A percentile compares a stretch with the other conserved stretches of the same genome.
These are phyloP conservation scores for Emmelina monodactyla DNA, from an alignment of 2,888 invertebrate genomes.

Conservation along the genomic window DNA sequence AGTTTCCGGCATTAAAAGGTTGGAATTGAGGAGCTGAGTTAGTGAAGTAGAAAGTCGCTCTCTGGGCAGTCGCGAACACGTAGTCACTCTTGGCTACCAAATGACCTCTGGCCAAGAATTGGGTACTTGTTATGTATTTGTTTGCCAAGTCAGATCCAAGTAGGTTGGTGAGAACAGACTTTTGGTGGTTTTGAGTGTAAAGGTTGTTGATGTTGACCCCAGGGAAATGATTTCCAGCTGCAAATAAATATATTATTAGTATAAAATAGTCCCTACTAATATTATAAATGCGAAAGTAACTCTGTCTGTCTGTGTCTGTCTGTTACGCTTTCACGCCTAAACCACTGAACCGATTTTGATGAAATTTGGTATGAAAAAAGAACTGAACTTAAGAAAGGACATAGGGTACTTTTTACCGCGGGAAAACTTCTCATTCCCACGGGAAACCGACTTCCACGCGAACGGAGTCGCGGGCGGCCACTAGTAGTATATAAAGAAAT, in stretches of 20 bases:
- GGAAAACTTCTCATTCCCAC: too few relatives aligned
- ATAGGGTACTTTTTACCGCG: too few relatives aligned
- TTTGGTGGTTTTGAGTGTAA: constrained; percentile 45
- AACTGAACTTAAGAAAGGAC: too few relatives aligned
- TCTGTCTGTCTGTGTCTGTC: too few relatives aligned
- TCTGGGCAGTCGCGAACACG: constrained; percentile 66
- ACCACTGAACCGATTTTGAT: too few relatives aligned
- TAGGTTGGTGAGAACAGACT: constrained; percentile 26
- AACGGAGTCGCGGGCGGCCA: too few relatives aligned
- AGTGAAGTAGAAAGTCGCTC: constrained; percentile 68
- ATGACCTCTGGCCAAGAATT: constrained; percentile 68
- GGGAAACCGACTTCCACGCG: too few relatives aligned
- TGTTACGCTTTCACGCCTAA: too few relatives aligned
- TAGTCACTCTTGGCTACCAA: constrained; percentile 69
- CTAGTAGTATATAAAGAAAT: too few relatives aligned
- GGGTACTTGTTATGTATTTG: constrained; percentile 47
- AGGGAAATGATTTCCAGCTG: constrained; percentile 57
- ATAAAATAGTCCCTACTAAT: too few relatives aligned
- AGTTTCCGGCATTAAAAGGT: constrained; percentile 67
- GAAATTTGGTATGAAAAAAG: too few relatives aligned
- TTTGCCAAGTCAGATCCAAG: constrained; percentile 38
- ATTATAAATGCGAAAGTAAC: too few relatives aligned
- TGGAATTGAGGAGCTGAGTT: constrained; percentile 76
- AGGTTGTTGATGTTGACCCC: constrained; percentile 38
- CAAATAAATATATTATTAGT: constrained; percentile 13